Evolutionary conservation across 1,140 invertebrate genomes (phyloP).

Genomic region (Ips nitidus): DNA sequence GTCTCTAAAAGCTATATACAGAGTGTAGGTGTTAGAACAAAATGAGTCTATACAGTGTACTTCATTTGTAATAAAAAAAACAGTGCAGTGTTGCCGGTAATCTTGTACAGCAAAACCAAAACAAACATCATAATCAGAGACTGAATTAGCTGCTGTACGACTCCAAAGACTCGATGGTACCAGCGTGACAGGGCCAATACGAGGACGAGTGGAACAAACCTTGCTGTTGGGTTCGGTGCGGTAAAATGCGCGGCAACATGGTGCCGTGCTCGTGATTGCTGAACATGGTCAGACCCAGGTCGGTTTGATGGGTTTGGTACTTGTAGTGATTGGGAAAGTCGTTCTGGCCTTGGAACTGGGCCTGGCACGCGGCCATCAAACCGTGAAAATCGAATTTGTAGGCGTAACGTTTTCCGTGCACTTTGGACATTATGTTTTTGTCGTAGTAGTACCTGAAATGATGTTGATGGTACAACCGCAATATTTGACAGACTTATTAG

Average conservation of each 20-base stretch:
- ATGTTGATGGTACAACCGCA: conserved; percentile 10
- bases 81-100: no score
- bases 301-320: conserved; percentile 52
- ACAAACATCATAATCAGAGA: no score
- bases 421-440: conserved; percentile 97
- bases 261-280: conserved; percentile 37
- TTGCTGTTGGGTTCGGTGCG: conserved; percentile 44
- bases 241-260: conserved; percentile 47
- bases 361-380: conserved; percentile 80
- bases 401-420: conserved; percentile 88
- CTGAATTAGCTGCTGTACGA: not conserved
- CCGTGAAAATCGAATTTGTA: conserved; percentile 93
- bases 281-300: conserved; percentile 51
- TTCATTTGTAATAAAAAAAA: no score
- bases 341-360: conserved; percentile 54
- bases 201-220: conserved; percentile 49
- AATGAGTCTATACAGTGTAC: no score
- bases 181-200: conserved; percentile 53
- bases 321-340: conserved; percentile 55
- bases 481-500: no score
- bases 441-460: conserved; percentile 93
- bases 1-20: no score
- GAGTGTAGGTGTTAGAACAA: no score
- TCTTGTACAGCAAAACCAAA: no score
- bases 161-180: not conserved